These are phyloP conservation scores for Suncus etruscus DNA, from an alignment of 2,113 vertebrate genomes.

Conservation along the genomic window DNA sequence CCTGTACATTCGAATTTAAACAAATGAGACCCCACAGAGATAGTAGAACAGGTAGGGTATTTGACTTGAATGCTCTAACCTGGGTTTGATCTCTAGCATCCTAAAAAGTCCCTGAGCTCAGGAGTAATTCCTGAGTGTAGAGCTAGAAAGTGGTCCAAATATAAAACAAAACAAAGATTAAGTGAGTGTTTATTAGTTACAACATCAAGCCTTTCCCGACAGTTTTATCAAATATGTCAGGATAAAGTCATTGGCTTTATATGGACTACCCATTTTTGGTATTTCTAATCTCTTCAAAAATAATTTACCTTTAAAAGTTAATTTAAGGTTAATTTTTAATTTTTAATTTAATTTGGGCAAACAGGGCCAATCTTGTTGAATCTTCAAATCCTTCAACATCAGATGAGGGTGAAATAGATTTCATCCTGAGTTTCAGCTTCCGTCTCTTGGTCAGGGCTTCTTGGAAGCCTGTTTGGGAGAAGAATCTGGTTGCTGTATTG, in stretches of 20 bases:
- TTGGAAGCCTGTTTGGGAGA: background rate
- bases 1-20: background rate
- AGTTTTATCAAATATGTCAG: background rate
- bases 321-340: too few species aligned
- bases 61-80: too few species aligned
- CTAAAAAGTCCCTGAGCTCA: too few species aligned
- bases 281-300: conserved; percentile 30
- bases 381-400: background rate
- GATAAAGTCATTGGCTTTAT: background rate
- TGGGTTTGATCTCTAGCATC: too few species aligned
- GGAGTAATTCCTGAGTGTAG: too few species aligned
- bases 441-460: background rate
- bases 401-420: background rate
- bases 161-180: too few species aligned
- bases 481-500: background rate
- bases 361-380: background rate
- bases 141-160: too few species aligned
- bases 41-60: too few species aligned
- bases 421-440: background rate
- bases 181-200: background rate
- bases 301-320: conserved; percentile 3
- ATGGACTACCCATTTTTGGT: background rate
- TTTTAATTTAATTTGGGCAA: background rate
- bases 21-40: too few species aligned
- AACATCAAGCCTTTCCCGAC: background rate